A percentile compares a stretch with the other conserved stretches of the same genome.
Conservation (phyloP, 2,113 vertebrate species). For the Trogon surrucura region DNA sequence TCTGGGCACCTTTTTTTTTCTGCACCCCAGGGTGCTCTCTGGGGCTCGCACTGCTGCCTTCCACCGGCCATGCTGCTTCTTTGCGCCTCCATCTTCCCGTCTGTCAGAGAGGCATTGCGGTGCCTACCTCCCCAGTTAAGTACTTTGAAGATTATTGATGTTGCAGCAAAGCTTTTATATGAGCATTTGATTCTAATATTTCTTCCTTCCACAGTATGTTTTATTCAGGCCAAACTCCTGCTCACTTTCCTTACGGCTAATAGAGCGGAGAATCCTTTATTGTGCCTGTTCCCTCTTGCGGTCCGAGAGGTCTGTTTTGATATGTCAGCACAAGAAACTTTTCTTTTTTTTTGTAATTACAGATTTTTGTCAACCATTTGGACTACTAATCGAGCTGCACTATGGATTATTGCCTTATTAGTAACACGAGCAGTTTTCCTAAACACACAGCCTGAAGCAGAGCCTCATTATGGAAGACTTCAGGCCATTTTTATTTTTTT, state of each 20-base stretch:
- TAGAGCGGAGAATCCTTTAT: neutral
- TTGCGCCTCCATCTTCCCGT: neutral
- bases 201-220: slow-evolving; percentile 38
- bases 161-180: slow-evolving; percentile 53
- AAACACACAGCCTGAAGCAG: slow-evolving; percentile 49
- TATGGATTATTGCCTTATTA: slow-evolving; percentile 54
- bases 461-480: slow-evolving; percentile 17
- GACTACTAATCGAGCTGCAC: slow-evolving; percentile 45
- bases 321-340: slow-evolving; percentile 37
- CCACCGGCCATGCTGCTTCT: neutral
- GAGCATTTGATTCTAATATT: slow-evolving; percentile 60
- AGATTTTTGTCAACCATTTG: slow-evolving; percentile 48
- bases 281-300: neutral
- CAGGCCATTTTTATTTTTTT: slow-evolving; percentile 46
- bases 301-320: slow-evolving; percentile 19
- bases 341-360: slow-evolving; percentile 12
- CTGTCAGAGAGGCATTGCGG: neutral
- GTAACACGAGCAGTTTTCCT: neutral
- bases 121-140: slow-evolving; percentile 19
- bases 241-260: neutral
- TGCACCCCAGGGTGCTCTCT: neutral
- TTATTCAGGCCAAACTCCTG: slow-evolving; percentile 46
- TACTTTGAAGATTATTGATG: slow-evolving; percentile 61
- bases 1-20: neutral
- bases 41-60: neutral